Evolutionary conservation across 2,888 invertebrate species (phyloP).

Genomic region (Philereme vetulata): DNA sequence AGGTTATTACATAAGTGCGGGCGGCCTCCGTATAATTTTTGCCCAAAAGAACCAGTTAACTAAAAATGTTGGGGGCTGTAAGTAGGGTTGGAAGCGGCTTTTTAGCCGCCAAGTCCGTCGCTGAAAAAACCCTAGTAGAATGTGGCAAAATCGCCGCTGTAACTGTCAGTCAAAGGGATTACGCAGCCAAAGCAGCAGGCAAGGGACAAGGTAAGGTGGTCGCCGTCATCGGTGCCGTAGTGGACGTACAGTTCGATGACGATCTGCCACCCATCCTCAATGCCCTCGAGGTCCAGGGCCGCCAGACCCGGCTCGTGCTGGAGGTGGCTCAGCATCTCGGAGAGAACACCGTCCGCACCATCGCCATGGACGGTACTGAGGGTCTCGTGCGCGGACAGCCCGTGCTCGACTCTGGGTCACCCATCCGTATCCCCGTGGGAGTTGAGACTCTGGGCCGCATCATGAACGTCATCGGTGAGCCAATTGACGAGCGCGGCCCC

Average conservation of each 20-base stretch:
- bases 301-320: conserved; percentile 90
- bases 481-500: conserved; percentile 96
- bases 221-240: conserved; percentile 98
- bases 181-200: conserved; percentile 67
- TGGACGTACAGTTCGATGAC: conserved; percentile 98
- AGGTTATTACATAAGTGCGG: conserved; percentile 77
- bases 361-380: conserved; percentile 97
- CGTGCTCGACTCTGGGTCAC: conserved; percentile 92
- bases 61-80: conserved; percentile 85
- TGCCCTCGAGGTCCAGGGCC: conserved; percentile 95
- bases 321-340: conserved; percentile 97
- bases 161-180: conserved; percentile 67
- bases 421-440: conserved; percentile 96
- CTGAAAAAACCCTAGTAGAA: conserved; percentile 84
- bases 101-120: conserved; percentile 83
- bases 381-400: conserved; percentile 94
- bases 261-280: conserved; percentile 96
- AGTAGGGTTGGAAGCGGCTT: conserved; percentile 85
- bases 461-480: conserved; percentile 95
- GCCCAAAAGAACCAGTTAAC: conserved; percentile 54
- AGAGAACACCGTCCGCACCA: conserved; percentile 94
- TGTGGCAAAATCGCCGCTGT: conserved; percentile 81
- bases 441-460: conserved; percentile 95
- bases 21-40: conserved; percentile 47
- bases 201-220: conserved; percentile 88